Conservation (phyloP, 2,113 vertebrate species). For the Hymenochirus boettgeri region DNA sequence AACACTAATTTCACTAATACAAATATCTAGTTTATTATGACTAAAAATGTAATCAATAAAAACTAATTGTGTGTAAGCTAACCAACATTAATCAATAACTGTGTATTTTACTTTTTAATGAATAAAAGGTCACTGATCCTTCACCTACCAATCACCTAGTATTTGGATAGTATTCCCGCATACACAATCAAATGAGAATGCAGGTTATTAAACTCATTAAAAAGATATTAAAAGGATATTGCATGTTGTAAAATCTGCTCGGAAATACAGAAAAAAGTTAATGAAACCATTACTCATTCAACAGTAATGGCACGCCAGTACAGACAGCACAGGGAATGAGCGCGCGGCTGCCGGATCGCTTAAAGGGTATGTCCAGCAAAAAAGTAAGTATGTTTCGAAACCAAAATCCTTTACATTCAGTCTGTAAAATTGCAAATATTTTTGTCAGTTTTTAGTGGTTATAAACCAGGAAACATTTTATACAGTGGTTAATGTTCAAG, state of each 20-base stretch:
- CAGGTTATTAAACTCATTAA: constrained; percentile 6
- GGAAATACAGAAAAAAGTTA: neutral
- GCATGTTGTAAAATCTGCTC: constrained; percentile 9
- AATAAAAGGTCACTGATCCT: neutral
- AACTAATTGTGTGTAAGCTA: constrained; percentile 17
- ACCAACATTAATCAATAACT: constrained; percentile 26
- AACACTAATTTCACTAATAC: constrained; percentile 33
- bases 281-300: constrained; percentile 2
- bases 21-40: constrained; percentile 17
- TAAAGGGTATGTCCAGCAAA: too few species aligned
- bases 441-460: too few species aligned
- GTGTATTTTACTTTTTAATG: constrained; percentile 13
- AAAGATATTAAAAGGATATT: constrained; percentile 12
- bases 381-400: too few species aligned
- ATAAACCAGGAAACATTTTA: too few species aligned
- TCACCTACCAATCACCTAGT: neutral
- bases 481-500: too few species aligned
- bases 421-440: too few species aligned
- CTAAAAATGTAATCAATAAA: constrained; percentile 27
- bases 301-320: too few species aligned
- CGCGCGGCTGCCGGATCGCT: too few species aligned
- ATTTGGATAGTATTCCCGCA: constrained; percentile 3
- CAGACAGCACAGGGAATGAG: too few species aligned
- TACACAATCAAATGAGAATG: neutral
- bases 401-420: too few species aligned